A percentile compares a stretch with the other conserved stretches of the same genome.
Conservation (phyloP, 2,888 invertebrate genomes). For the Pristionchus fissidentatus region DNA sequence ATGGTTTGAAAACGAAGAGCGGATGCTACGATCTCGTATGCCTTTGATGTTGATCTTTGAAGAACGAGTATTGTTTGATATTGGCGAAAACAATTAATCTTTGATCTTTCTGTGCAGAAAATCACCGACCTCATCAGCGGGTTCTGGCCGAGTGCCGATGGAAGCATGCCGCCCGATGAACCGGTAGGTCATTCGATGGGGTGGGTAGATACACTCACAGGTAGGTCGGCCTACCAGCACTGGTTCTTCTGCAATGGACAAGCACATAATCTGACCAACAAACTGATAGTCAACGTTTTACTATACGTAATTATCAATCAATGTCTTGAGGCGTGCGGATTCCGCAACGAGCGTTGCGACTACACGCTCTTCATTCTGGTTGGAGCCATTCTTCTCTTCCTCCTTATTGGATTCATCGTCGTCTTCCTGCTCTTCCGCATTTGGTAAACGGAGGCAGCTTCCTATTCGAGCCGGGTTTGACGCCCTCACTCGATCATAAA, state of each 20-base stretch:
- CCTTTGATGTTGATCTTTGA: conserved; percentile 12
- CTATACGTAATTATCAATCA: not conserved
- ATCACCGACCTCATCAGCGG: conserved; percentile 70
- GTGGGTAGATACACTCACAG: no score
- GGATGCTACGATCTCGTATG: conserved; percentile 72
- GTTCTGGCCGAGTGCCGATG: conserved; percentile 73
- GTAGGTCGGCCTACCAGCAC: no score
- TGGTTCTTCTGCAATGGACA: no score
- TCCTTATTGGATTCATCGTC: conserved; percentile 44
- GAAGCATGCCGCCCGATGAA: conserved; percentile 66
- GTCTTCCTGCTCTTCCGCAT: conserved; percentile 64
- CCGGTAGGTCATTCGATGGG: conserved; percentile 56
- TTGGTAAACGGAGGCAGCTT: conserved; percentile 55
- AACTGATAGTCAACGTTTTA: not conserved
- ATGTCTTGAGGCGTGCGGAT: conserved; percentile 62
- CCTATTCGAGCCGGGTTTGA: not conserved
- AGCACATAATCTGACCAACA: no score
- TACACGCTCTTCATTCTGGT: conserved; percentile 64
- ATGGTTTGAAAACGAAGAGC: conserved; percentile 66
- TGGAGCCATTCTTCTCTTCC: conserved; percentile 49
- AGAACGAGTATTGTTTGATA: not conserved
- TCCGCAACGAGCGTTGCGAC: conserved; percentile 68
- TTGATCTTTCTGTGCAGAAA: conserved; percentile 55
- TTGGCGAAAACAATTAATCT: not conserved
- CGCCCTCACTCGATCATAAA: no score